phyloP scores from a whole-genome alignment of 2,797 vertebrate genomes.

The Naso thynnoides region DNA sequence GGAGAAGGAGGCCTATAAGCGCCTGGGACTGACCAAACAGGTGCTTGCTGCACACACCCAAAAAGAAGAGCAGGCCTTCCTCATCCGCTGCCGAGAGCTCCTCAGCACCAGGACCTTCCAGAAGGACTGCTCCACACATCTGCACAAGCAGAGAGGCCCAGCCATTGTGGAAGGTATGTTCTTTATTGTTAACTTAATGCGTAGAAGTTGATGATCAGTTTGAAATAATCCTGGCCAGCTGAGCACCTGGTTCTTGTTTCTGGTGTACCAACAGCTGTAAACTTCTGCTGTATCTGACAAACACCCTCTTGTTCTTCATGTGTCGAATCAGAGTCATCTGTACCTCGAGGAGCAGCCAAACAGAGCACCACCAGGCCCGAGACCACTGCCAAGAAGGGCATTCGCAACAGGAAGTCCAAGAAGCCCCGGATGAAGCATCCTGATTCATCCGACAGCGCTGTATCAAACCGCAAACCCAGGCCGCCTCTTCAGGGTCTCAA shows the following conservation, averaged over 20 bases:
- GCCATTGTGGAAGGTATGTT: constrained; percentile 65
- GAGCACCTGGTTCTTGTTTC: neutral
- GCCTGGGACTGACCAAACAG: constrained; percentile 93
- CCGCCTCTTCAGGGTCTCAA: constrained; percentile 89
- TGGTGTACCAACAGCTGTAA: neutral
- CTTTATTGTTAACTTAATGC: neutral
- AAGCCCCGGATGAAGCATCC: constrained; percentile 88
- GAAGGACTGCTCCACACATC: constrained; percentile 84
- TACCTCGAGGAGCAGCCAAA: constrained; percentile 76
- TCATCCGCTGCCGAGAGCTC: constrained; percentile 89
- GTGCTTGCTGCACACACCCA: constrained; percentile 95
- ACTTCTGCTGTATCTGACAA: neutral
- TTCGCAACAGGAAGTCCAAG: constrained; percentile 90
- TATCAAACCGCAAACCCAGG: constrained; percentile 86
- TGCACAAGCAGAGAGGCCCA: constrained; percentile 77
- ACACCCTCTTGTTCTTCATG: neutral
- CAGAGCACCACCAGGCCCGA: constrained; percentile 77
- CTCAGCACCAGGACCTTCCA: constrained; percentile 84
- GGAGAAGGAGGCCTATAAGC: constrained; percentile 91
- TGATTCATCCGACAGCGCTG: constrained; percentile 90
- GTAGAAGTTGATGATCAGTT: neutral
- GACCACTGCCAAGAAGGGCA: constrained; percentile 84
- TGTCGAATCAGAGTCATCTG: constrained; percentile 61
- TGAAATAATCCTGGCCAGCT: neutral
- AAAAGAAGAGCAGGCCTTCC: constrained; percentile 94